Evolutionary conservation across 37 sponge, comb jelly and placozoan species (phyloP).

Genomic region (Haliclona indistincta): DNA sequence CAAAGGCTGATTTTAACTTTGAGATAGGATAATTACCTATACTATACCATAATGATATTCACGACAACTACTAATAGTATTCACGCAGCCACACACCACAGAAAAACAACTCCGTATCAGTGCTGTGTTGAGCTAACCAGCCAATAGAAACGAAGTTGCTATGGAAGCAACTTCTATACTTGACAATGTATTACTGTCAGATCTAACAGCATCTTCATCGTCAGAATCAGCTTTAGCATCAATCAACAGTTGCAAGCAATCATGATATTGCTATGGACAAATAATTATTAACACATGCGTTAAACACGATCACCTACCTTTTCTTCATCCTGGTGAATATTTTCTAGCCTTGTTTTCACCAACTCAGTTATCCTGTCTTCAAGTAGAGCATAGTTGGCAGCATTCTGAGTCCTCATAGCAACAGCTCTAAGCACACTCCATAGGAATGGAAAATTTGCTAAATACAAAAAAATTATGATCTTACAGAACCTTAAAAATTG

Average conservation of each 20-base stretch:
- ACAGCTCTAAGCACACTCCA: constrained; percentile 5
- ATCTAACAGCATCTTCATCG: background rate
- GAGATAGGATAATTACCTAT: too few species aligned
- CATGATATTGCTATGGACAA: constrained; percentile 35
- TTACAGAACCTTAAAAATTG: too few species aligned
- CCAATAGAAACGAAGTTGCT: constrained; percentile 4
- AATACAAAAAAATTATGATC: too few species aligned
- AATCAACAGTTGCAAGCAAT: constrained; percentile 65
- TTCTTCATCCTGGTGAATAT: background rate
- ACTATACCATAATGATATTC: too few species aligned
- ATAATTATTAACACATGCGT: background rate
- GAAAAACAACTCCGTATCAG: background rate
- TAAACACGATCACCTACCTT: constrained; percentile 1
- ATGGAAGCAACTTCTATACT: background rate
- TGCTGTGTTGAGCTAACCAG: background rate
- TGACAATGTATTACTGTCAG: background rate
- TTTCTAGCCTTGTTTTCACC: background rate
- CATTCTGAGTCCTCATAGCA: background rate
- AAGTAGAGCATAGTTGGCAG: background rate
- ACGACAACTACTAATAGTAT: too few species aligned
- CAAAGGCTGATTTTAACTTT: too few species aligned
- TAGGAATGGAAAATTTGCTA: constrained; percentile 35
- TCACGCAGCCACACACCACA: too few species aligned
- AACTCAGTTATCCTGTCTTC: background rate
- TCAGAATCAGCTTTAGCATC: constrained; percentile 46